phyloP scores from a whole-genome alignment of 2,113 vertebrate species.

The Larimichthys polyactis region DNA sequence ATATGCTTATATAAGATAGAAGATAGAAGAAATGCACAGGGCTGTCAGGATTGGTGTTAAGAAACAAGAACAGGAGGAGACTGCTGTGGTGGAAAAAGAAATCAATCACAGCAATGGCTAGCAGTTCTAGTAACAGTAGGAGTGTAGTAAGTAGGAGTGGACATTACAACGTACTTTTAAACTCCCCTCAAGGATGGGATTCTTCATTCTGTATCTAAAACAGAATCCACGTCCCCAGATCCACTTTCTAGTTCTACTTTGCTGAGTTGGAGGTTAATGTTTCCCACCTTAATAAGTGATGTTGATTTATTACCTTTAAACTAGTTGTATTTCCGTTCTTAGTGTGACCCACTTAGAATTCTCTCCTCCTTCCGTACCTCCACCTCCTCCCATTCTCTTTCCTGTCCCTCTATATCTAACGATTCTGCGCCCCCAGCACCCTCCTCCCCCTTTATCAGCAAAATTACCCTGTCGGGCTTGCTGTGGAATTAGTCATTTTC shows the following conservation, averaged over 20 bases:
- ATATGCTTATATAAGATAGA: not conserved
- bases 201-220: constrained; percentile 23
- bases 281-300: constrained; percentile 73
- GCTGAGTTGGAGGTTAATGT: constrained; percentile 62
- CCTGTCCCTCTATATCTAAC: constrained; percentile 66
- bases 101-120: constrained; percentile 17
- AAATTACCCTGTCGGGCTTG: constrained; percentile 77
- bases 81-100: constrained; percentile 16
- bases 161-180: constrained; percentile 17
- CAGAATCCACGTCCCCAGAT: constrained; percentile 40
- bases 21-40: constrained; percentile 1
- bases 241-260: constrained; percentile 61
- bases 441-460: constrained; percentile 78
- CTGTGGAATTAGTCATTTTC: constrained; percentile 82
- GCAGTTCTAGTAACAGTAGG: constrained; percentile 10
- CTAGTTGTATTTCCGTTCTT: constrained; percentile 73
- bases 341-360: constrained; percentile 77
- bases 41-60: not conserved
- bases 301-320: constrained; percentile 79
- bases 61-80: constrained; percentile 15
- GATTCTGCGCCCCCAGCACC: constrained; percentile 60
- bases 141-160: constrained; percentile 6
- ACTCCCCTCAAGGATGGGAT: constrained; percentile 14
- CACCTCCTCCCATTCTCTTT: constrained; percentile 51
- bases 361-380: constrained; percentile 50